These are phyloP conservation scores for Cynodonichthys magdalenae DNA, from an alignment of 2,797 vertebrate species.

Conservation along the genomic window DNA sequence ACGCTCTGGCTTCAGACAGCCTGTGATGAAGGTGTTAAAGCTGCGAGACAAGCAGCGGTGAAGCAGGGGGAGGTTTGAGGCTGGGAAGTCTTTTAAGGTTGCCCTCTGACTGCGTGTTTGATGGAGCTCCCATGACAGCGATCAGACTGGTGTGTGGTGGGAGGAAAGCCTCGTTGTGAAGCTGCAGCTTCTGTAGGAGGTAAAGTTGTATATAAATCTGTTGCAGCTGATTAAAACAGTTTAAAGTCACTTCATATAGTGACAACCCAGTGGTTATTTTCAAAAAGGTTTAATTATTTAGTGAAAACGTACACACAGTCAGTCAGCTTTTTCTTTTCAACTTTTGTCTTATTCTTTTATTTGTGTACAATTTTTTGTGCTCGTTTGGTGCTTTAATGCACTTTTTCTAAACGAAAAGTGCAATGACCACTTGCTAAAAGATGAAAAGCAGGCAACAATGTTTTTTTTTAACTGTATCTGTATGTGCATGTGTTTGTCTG, in stretches of 20 bases:
- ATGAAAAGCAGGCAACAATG: too few species aligned
- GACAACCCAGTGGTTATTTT: slow-evolving; percentile 23
- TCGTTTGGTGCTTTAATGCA: too few species aligned
- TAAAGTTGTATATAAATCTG: slow-evolving; percentile 27
- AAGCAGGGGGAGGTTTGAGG: slow-evolving; percentile 24
- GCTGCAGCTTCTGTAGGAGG: slow-evolving; percentile 25
- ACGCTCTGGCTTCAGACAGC: slow-evolving; percentile 20
- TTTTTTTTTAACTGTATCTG: too few species aligned
- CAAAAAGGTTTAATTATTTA: slow-evolving; percentile 7
- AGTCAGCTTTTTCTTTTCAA: too few species aligned
- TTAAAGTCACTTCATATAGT: slow-evolving; percentile 12
- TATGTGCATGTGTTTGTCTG: too few species aligned
- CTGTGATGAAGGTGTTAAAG: slow-evolving; percentile 30
- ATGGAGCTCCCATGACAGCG: slow-evolving; percentile 46
- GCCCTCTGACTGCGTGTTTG: slow-evolving; percentile 62
- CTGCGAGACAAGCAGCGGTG: slow-evolving; percentile 23
- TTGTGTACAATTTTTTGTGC: too few species aligned
- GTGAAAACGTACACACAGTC: not conserved
- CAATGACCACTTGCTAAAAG: too few species aligned
- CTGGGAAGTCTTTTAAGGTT: slow-evolving; percentile 46
- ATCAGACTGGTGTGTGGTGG: slow-evolving; percentile 3
- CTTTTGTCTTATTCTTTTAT: too few species aligned
- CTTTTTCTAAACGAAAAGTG: too few species aligned
- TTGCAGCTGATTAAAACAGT: slow-evolving; percentile 34
- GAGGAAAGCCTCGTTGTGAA: slow-evolving; percentile 26